Percentiles rank a stretch among this genome's conserved stretches.
phyloP scores from a whole-genome alignment of 30 jellyfish, hydroid and myxozoan species.

The Rhopilema esculentum region DNA sequence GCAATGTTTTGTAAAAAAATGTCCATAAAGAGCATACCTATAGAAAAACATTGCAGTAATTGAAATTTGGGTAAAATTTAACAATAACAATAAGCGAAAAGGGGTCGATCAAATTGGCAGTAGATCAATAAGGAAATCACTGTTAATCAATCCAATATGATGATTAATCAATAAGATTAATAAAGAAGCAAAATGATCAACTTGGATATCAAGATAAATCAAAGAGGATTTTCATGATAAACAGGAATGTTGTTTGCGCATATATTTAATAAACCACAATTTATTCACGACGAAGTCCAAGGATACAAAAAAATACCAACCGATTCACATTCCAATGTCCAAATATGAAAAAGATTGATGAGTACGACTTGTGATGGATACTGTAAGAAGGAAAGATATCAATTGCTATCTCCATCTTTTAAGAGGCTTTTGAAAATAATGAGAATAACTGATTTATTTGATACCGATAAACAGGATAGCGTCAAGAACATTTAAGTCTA shows the following conservation, averaged over 20 bases:
- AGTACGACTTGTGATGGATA: constrained; percentile 77
- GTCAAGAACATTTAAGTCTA: too few relatives aligned
- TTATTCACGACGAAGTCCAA: too few relatives aligned
- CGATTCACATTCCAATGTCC: constrained; percentile 81
- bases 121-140: neutral
- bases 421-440: neutral
- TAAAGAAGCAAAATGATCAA: neutral
- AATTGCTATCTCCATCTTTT: neutral
- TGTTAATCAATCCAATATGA: neutral
- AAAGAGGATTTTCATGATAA: too few relatives aligned
- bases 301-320: constrained; percentile 22
- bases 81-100: neutral
- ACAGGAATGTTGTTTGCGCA: too few relatives aligned
- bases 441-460: neutral
- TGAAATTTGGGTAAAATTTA: neutral
- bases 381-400: neutral
- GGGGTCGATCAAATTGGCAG: neutral
- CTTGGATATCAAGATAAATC: neutral
- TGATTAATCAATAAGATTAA: neutral
- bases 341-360: constrained; percentile 53
- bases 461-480: neutral
- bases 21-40: too few relatives aligned
- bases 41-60: neutral
- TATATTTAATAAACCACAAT: too few relatives aligned
- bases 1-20: too few relatives aligned